Conservation (phyloP, 2,113 vertebrate species). For the Albula goreensis region DNA sequence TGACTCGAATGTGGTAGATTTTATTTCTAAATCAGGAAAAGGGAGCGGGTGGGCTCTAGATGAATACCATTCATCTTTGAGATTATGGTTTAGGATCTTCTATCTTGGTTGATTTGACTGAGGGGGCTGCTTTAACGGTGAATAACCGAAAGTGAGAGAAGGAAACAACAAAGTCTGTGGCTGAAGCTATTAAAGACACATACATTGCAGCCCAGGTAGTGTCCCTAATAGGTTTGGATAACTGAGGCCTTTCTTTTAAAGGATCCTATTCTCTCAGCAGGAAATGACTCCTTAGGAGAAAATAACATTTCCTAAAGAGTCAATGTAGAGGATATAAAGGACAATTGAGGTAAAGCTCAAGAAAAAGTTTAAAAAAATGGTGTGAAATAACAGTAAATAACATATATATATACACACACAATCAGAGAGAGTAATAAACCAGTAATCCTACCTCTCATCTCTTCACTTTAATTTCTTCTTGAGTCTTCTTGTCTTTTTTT, state of each 20-base stretch:
- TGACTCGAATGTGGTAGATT: background rate
- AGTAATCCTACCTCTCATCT: conserved; percentile 27
- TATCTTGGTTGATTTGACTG: background rate
- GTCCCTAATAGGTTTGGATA: background rate
- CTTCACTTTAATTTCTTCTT: conserved; percentile 1
- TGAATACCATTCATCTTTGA: conserved; percentile 3
- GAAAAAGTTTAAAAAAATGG: background rate
- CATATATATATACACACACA: background rate
- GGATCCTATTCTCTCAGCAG: too few relatives aligned
- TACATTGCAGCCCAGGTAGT: background rate
- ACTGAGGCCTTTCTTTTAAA: background rate
- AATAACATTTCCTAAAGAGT: too few relatives aligned
- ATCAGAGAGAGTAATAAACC: conserved; percentile 6
- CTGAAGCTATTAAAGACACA: too few relatives aligned
- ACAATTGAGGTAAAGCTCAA: background rate
- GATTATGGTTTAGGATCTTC: background rate
- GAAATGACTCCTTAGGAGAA: too few relatives aligned
- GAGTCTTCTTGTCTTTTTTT: background rate
- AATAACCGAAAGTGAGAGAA: background rate
- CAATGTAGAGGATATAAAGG: too few relatives aligned
- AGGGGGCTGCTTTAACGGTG: background rate
- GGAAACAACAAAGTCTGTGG: background rate
- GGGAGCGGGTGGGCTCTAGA: background rate
- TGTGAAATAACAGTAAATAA: background rate
- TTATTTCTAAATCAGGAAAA: background rate